Evolutionary conservation across 1,140 invertebrate genomes (phyloP), one percentile per base, ranked within the genome.

Genomic region (Bombus waltoni): DNA sequence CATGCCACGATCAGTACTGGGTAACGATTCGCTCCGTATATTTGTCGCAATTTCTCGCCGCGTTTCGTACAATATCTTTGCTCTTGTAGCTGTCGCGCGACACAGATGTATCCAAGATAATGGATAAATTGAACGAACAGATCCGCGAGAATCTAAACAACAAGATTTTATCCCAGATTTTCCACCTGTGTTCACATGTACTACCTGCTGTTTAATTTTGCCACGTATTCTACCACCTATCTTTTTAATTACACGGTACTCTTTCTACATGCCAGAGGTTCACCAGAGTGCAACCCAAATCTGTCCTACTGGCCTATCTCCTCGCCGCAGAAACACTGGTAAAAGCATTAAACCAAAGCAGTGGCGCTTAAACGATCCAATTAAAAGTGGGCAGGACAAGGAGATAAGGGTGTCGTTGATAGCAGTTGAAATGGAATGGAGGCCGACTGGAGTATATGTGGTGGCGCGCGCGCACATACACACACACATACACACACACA

Each of bases 321-420:
- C 35, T 6, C 38, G 57, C 28, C 57, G n/a, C 35, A 18, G 40
- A 22, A 42, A 65, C 75, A 42, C 38, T 32, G 22, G 75, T 65
- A 62, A 62, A 59, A 42, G 15, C 38, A 32, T 78, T 78, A 78
- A 62, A 32, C 18, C 38, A 32, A 62, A 66, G 65, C 59, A 78
- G 53, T 42, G 57, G n/a, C 6, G 38, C 32, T 72, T 53, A 71
- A 85, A 80, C 83, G 75, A 85, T 85, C 68, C 68, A 71, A 85
- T 80, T 80, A 80, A 74, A 53, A 66, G 65, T 22, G 42, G 62
- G 22, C 25, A 32, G 68, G 81, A 66, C 65, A 66, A 47, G 40
- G 38, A 25, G 76, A 84, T 59, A 78, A 78, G 76, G 40, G 66
- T 28, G 44, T 35, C 22, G 75, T 84, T 79, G 53, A 84, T 84